Evolutionary conservation across 2,113 vertebrate genomes (phyloP), one percentile per base, ranked within the genome.

Genomic region (Scytalopus superciliaris): DNA sequence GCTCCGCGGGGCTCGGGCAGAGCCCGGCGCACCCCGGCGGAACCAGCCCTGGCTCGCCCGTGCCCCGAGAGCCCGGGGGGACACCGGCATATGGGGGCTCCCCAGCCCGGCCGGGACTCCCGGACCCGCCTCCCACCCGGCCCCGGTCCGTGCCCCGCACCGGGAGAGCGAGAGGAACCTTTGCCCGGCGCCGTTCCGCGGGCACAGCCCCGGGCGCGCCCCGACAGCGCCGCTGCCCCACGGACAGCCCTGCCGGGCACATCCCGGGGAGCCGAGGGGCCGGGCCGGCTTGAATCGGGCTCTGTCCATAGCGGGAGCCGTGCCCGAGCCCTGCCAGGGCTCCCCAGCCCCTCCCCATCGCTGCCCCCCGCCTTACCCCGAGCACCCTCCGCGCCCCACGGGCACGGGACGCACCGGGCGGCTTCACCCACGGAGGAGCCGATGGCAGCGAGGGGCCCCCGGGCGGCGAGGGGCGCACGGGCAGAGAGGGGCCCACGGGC

Each of bases 241-340:
- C n/a, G n/a, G n/a, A n/a, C n/a, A n/a, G n/a, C n/a, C n/a, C n/a
- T n/a, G n/a, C n/a, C n/a, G n/a, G n/a, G n/a, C n/a, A n/a, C 40
- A 42, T 42, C 40, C 40, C 40, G 40, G 40, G 44, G 44, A 7
- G 17, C 17, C 44, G 44, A 7, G 8, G 19, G 40, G 10, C 40
- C 40, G 40, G 14, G 40, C 40, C 40, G 45, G 3, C n/a, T n/a
- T n/a, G n/a, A n/a, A 3, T 37, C 0, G 7, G 67, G 82, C 35
- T 87, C 50, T 16, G 0, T 44, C 35, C 8, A 0, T 0, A 3
- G 10, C 24, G 1, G 28, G 35, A 64, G n/a, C 40, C 1, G 1
- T 11, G 69, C n/a, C 16, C 24, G 35, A 64, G n/a, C 40, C 1
- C 1, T 11, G 69, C n/a, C 16, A 16, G 66, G 35, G 23, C 31